Conservation (phyloP, 2,888 invertebrate genomes). For the Falcaria lacertinaria region DNA sequence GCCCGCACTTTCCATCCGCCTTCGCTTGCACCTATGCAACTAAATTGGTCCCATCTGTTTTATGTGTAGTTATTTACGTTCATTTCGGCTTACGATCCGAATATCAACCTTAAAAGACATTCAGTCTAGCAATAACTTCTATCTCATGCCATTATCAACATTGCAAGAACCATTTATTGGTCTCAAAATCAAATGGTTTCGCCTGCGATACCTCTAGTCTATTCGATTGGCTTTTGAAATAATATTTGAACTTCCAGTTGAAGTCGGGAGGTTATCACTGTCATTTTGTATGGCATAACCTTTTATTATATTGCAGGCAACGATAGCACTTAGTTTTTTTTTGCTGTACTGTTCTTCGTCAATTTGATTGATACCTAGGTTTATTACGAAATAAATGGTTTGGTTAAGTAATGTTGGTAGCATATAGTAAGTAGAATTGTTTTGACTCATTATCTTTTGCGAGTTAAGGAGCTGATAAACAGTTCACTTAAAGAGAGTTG, state of each 20-base stretch:
- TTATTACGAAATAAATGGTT: slow-evolving; percentile 41
- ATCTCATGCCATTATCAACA: too few species aligned
- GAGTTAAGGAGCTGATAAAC: slow-evolving; percentile 49
- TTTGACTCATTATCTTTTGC: slow-evolving; percentile 52
- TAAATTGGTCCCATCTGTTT: slow-evolving; percentile 49
- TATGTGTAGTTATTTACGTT: slow-evolving; percentile 24
- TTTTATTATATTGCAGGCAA: too few species aligned
- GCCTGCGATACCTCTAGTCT: too few species aligned
- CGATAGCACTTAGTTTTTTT: neutral
- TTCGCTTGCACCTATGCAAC: slow-evolving; percentile 53
- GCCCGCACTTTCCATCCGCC: slow-evolving; percentile 76
- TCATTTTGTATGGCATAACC: too few species aligned
- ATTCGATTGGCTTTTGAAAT: slow-evolving; percentile 23
- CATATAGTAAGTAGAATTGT: slow-evolving; percentile 39
- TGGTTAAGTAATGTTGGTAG: slow-evolving; percentile 48
- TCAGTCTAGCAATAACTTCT: too few species aligned
- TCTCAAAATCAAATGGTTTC: too few species aligned
- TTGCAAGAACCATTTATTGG: too few species aligned
- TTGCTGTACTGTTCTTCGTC: neutral
- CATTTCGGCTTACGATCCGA: too few species aligned
- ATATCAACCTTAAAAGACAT: too few species aligned
- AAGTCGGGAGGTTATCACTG: too few species aligned
- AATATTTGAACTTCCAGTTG: slow-evolving; percentile 39
- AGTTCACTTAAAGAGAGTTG: slow-evolving; percentile 45
- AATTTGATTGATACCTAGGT: slow-evolving; percentile 2